Conservation (phyloP, 2,888 invertebrate genomes). For the Drosophila mulleri region DNA sequence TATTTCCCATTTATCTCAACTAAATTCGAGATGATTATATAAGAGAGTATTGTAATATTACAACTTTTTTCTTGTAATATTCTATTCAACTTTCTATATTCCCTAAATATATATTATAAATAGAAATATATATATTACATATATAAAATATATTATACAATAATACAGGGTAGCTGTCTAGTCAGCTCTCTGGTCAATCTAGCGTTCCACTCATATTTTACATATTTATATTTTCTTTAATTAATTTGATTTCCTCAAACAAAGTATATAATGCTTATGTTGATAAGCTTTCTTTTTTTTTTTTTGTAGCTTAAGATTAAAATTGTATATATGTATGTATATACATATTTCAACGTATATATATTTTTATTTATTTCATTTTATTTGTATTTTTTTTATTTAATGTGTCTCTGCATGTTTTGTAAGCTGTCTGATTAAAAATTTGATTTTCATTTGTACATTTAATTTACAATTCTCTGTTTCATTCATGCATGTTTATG, state of each 20-base stretch:
- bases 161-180: neutral
- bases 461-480: neutral
- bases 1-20: too few species aligned
- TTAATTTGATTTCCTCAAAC: constrained; percentile 50
- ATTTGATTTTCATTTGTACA: neutral
- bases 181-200: neutral
- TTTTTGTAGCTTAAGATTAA: constrained; percentile 46
- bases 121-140: too few species aligned
- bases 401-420: constrained; percentile 50
- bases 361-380: neutral
- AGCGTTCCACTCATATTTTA: constrained; percentile 9
- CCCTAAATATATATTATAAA: too few species aligned
- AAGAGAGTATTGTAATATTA: too few species aligned
- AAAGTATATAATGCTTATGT: neutral
- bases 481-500: constrained; percentile 17
- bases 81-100: too few species aligned
- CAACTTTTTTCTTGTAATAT: too few species aligned
- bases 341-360: too few species aligned
- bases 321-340: neutral
- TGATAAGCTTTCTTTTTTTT: constrained; percentile 45
- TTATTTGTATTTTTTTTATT: constrained; percentile 32
- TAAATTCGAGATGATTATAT: too few species aligned
- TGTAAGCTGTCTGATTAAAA: constrained; percentile 47
- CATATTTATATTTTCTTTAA: constrained; percentile 48
- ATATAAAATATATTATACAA: too few species aligned